These are phyloP conservation scores for Pangasius mekongensis DNA, from an alignment of 2,797 vertebrate species.

Conservation along the genomic window DNA sequence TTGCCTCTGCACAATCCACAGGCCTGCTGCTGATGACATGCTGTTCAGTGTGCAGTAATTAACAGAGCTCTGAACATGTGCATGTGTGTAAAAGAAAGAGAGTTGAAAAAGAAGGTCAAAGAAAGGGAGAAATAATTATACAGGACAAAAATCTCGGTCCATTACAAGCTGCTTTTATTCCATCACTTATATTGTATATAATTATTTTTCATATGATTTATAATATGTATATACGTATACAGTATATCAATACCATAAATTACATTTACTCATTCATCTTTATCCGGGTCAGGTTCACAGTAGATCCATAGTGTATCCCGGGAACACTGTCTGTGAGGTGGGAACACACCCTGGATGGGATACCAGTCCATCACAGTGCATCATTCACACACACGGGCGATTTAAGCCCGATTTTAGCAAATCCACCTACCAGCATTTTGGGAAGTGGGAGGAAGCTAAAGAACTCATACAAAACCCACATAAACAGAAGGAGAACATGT, in stretches of 20 bases:
- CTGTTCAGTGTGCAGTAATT: slow-evolving; percentile 45
- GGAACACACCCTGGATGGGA: not conserved
- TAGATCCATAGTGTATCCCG: not conserved
- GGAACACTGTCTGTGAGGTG: not conserved
- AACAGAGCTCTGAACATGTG: slow-evolving; percentile 23
- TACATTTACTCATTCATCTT: not conserved
- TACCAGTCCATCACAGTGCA: not conserved
- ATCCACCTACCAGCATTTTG: not conserved
- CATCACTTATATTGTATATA: not conserved
- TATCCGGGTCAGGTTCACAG: not conserved
- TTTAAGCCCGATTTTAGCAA: not conserved
- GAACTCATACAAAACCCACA: not conserved
- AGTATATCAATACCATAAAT: not conserved
- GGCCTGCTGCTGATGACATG: slow-evolving; percentile 34
- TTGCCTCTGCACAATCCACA: slow-evolving; percentile 10
- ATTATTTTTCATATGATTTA: not conserved
- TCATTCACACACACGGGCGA: not conserved
- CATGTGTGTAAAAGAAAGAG: not conserved
- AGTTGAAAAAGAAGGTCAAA: not conserved
- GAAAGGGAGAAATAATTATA: not conserved
- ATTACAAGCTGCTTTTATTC: not conserved
- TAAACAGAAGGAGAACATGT: not conserved
- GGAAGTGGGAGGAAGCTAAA: not conserved
- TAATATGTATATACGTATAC: not conserved
- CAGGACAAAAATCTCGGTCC: not conserved